These are phyloP conservation scores for Dipus sagitta DNA, from an alignment of 2,797 vertebrate species.

Conservation along the genomic window DNA sequence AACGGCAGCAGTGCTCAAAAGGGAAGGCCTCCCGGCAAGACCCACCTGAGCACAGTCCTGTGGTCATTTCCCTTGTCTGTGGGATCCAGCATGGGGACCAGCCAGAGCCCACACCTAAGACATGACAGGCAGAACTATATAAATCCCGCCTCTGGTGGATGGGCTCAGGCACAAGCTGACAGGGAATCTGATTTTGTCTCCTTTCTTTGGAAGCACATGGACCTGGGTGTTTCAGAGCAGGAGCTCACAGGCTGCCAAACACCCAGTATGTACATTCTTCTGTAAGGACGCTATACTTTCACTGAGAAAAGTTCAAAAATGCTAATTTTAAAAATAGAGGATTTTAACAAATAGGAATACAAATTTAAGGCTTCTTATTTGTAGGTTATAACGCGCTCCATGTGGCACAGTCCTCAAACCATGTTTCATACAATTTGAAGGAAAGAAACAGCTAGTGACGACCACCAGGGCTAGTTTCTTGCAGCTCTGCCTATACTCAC, in stretches of 20 bases:
- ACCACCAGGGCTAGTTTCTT: accelerated
- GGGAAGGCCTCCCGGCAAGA: background rate
- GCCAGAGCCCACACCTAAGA: background rate
- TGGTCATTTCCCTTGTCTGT: background rate
- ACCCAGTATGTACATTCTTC: background rate
- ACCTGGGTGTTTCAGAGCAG: background rate
- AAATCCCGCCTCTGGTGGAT: too few species aligned
- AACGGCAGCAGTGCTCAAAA: background rate
- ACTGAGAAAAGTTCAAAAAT: slow-evolving; percentile 10
- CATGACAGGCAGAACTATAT: background rate
- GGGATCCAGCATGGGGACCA: background rate
- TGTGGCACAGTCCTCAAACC: background rate
- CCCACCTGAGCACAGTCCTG: background rate
- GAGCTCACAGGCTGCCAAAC: background rate
- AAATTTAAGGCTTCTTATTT: slow-evolving; percentile 23
- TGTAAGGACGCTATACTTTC: background rate
- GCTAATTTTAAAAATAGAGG: slow-evolving; percentile 23
- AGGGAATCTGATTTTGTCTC: background rate
- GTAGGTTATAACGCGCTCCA: background rate
- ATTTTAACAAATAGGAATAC: background rate
- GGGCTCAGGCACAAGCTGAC: background rate
- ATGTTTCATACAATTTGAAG: background rate
- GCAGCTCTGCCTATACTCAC: slow-evolving; percentile 86
- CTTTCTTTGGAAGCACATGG: background rate
- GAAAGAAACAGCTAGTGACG: background rate